Evolutionary conservation across 2,888 invertebrate species (phyloP), one percentile per base, ranked within the genome.

Genomic region (Hydrotaea cyrtoneurina): DNA sequence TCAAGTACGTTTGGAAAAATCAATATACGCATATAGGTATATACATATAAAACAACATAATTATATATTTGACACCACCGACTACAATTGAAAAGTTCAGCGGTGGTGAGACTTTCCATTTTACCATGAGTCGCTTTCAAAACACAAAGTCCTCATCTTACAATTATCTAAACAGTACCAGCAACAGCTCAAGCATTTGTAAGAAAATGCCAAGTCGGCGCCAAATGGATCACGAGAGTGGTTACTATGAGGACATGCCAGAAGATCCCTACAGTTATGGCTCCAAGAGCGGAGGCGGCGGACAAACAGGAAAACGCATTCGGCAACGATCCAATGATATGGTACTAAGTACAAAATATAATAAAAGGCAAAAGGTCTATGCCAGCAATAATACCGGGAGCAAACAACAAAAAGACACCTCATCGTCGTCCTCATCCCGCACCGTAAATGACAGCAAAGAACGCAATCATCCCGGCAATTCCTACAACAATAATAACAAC

Each of bases 221-320:
- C 88, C 94, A 94, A 89, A 94, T 94, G 88, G 95, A 95, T 88
- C 95, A 96, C 94, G 96, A 97, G 93, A 96, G 96, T 92, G 96
- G 96, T 86, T 96, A 96, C 92, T 96, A 96, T 94, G 96, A 96
- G 93, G 87, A 87, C 76, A 84, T 79, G 19, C 55, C 74, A 19
- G 87, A 88, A 17, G 87, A 86, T 13, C 83, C 76, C 19, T 86
- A 78, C 23, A 50, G 17, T 10, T 86, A 80, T 55, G 75, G 64
- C 62, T 46, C 31, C 39, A 53, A 46, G 3, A 77, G 82, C 46
- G 36, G 72, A 36, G 82, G 55, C 13, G 66, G 36, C 46, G 66
- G 66, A 0, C 43, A 46, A 11, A 53, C 23, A 8, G 74, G 71
- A 7, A 89, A 89, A 83, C 87, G 88, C 23, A 87, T 78, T 46